A percentile compares a stretch with the other conserved stretches of the same genome.
These are phyloP conservation scores for Gari tellinella DNA, from an alignment of 2,888 invertebrate species.

Conservation along the genomic window DNA sequence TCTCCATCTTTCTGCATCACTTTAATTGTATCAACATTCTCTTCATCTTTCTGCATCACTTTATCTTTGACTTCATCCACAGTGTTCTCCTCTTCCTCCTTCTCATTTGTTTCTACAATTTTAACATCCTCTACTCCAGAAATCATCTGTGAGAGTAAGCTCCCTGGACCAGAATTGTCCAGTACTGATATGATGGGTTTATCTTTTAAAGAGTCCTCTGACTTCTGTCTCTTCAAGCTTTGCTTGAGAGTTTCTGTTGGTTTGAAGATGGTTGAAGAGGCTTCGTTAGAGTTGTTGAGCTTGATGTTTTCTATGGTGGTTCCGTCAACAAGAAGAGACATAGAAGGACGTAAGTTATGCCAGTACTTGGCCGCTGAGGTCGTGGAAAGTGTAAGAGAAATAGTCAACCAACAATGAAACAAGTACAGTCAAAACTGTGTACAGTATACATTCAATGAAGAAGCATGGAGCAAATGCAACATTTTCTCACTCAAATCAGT, in stretches of 20 bases:
- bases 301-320: constrained; percentile 59
- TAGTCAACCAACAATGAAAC: too few species aligned
- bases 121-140: constrained; percentile 31
- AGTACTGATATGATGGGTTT: constrained; percentile 17
- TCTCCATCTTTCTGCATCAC: too few species aligned
- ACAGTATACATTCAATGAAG: too few species aligned
- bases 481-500: too few species aligned
- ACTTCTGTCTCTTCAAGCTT: constrained; percentile 18
- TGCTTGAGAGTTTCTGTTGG: constrained; percentile 21
- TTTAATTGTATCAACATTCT: too few species aligned
- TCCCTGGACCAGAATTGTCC: constrained; percentile 45
- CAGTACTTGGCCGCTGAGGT: constrained; percentile 53
- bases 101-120: constrained; percentile 12
- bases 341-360: constrained; percentile 58
- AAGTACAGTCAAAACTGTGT: too few species aligned
- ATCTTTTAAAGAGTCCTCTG: constrained; percentile 17
- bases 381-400: too few species aligned
- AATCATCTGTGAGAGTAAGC: constrained; percentile 62
- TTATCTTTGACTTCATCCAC: too few species aligned
- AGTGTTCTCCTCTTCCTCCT: background rate
- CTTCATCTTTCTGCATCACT: too few species aligned
- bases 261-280: constrained; percentile 29
- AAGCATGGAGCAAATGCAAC: too few species aligned
- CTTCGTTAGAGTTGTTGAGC: constrained; percentile 21
- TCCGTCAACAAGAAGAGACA: constrained; percentile 59